Evolutionary conservation across 2,113 vertebrate species (phyloP).

Genomic region (Nycticryphes semicollaris): DNA sequence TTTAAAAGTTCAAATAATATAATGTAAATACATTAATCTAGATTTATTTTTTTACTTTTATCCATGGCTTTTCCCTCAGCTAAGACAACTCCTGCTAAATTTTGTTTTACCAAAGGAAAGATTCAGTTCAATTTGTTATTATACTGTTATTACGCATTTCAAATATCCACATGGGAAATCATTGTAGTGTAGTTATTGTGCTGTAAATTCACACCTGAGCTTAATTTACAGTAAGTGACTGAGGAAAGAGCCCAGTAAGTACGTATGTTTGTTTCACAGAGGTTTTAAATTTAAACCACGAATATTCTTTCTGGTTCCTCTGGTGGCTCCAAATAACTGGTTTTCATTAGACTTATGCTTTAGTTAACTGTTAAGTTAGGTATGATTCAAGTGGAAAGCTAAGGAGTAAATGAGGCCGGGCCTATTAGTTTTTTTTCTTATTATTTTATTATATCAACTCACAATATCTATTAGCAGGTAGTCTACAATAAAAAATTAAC

Average conservation of each 20-base stretch:
- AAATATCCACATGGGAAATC: not conserved
- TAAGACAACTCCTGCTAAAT: not conserved
- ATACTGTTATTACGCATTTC: not conserved
- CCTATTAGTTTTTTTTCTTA: not conserved
- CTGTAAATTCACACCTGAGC: not conserved
- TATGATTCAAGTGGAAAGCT: not conserved
- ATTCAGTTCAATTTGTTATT: not conserved
- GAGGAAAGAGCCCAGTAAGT: not conserved
- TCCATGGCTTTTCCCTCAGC: not conserved
- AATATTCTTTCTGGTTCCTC: not conserved
- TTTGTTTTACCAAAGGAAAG: not conserved
- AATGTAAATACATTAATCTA: not conserved
- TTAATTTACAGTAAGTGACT: not conserved
- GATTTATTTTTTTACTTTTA: not conserved
- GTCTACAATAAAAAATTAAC: not conserved
- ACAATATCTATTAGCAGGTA: not conserved
- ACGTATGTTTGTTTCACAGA: not conserved
- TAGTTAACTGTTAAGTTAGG: not conserved
- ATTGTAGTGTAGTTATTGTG: not conserved
- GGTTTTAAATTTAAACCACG: not conserved
- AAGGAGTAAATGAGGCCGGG: not conserved
- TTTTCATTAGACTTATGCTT: not conserved
- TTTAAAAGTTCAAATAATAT: conserved; percentile 6
- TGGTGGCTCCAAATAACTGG: not conserved
- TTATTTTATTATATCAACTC: not conserved